A percentile compares a stretch with the other conserved stretches of the same genome.
Conservation (phyloP, 2,113 vertebrate genomes). For the Austrofundulus limnaeus region DNA sequence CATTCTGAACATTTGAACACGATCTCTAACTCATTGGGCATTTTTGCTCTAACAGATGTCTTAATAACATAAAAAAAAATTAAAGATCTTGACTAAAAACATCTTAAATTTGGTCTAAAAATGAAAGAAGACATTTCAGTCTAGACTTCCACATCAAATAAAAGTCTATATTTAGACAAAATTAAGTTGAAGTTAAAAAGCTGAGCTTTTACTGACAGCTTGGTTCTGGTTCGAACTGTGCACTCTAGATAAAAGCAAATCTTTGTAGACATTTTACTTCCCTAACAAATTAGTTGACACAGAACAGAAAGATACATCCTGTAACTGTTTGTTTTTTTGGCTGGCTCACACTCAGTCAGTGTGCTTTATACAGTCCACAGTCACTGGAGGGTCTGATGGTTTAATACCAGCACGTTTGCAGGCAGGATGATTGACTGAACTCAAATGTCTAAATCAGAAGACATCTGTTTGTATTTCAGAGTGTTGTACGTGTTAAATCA, state of each 20-base stretch:
- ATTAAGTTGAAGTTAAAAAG: too few species aligned
- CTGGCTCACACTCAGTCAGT: background rate
- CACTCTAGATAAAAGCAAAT: background rate
- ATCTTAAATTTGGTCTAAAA: too few species aligned
- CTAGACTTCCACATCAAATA: too few species aligned
- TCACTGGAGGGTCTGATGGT: background rate
- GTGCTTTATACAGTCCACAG: background rate
- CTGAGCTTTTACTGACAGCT: background rate
- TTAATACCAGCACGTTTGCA: background rate
- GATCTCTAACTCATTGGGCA: too few species aligned
- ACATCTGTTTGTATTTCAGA: background rate
- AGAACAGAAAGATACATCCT: too few species aligned
- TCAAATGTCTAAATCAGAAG: background rate
- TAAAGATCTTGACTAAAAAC: too few species aligned
- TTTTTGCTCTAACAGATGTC: too few species aligned
- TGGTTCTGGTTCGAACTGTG: background rate
- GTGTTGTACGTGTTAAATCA: slow-evolving; percentile 18
- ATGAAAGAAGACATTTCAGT: too few species aligned
- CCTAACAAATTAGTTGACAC: too few species aligned
- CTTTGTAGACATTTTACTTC: background rate
- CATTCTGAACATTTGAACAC: too few species aligned
- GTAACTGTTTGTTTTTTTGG: background rate
- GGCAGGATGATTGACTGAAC: background rate
- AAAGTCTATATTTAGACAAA: too few species aligned
- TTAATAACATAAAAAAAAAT: too few species aligned